Base-by-base conservation (phyloP, 2,888 invertebrate species). In the Dioctria linearis region DNA sequence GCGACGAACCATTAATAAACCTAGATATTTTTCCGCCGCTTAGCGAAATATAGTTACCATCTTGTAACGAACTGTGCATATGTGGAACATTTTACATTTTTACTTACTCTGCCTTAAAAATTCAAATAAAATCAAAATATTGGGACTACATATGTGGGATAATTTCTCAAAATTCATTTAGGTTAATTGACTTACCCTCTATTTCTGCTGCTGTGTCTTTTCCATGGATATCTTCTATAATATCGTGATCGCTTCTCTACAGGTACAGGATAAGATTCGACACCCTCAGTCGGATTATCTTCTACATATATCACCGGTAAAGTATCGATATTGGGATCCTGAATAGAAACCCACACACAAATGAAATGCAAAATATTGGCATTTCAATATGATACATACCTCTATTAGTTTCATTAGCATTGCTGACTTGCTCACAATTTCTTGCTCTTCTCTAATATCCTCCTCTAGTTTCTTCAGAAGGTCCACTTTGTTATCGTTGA, bases 181-280 rank as follows among this genome's bases (percentile, higher is more conserved):
- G 25, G 25, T 25, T 25, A 2, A 25, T 25, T 25, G 25, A 25
- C 25, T 86, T 84, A 90, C 89, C 87, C 86, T 80, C 87, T 86
- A 83, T 88, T 89, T 85, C 89, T 87, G 82, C 86, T 84, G 81
- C 91, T 92, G 85, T 92, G 92, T 71, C 92, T 89, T 85, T 93
- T 93, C 91, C 92, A 92, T 40, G 92, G 92, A 87, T 92, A 92
- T 83, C 91, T 90, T 82, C 92, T 89, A 85, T 91, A 92, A 84
- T 91, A 92, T 80, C 92, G 90, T 2, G 91, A 90, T 82, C 92
- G 88, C 83, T 92, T 92, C 0, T 86, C 83, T 80, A 87, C 43
- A 11, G 37, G 54, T 25, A 25, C 79, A 25, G 42, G 25, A 46
- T 46, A 61, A 37, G 46, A 11, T 13, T 51, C 54, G n/a, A 25